Percentiles rank a stretch among this genome's conserved stretches.
phyloP scores from a whole-genome alignment of 2,113 vertebrate genomes.

The Tetrao urogallus region DNA sequence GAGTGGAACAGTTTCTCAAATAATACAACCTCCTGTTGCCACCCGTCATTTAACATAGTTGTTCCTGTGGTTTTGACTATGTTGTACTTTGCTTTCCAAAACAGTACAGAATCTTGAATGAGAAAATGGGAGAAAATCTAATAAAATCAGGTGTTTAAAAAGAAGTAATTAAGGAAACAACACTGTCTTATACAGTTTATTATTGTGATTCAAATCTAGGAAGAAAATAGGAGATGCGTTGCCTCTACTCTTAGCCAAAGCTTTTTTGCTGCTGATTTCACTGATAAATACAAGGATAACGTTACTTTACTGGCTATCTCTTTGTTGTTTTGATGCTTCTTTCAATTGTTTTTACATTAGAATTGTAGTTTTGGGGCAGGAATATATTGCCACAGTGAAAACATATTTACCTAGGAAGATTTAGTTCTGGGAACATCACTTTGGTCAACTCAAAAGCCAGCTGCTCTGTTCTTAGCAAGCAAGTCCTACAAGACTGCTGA shows the following conservation, averaged over 20 bases:
- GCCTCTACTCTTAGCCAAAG: not conserved
- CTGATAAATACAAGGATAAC: not conserved
- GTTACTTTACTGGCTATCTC: not conserved
- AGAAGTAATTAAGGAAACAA: not conserved
- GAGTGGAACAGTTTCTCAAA: not conserved
- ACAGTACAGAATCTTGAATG: not conserved
- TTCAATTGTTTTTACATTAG: not conserved
- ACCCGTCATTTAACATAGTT: not conserved
- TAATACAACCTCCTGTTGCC: not conserved
- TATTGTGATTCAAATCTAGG: not conserved
- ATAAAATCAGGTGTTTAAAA: not conserved
- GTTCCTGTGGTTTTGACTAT: not conserved
- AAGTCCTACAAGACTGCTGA: not conserved
- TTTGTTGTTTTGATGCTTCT: not conserved
- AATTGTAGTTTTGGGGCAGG: not conserved
- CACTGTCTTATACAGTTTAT: not conserved
- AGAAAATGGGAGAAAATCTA: not conserved
- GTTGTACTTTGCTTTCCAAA: conserved; percentile 1
- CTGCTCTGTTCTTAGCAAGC: not conserved
- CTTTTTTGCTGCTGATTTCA: not conserved
- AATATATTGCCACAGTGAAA: not conserved
- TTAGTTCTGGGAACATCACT: not conserved
- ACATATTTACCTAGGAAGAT: not conserved
- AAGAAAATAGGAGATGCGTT: not conserved
- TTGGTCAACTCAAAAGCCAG: not conserved